Conservation (phyloP, 1,140 invertebrate species). For the Manduca sexta region DNA sequence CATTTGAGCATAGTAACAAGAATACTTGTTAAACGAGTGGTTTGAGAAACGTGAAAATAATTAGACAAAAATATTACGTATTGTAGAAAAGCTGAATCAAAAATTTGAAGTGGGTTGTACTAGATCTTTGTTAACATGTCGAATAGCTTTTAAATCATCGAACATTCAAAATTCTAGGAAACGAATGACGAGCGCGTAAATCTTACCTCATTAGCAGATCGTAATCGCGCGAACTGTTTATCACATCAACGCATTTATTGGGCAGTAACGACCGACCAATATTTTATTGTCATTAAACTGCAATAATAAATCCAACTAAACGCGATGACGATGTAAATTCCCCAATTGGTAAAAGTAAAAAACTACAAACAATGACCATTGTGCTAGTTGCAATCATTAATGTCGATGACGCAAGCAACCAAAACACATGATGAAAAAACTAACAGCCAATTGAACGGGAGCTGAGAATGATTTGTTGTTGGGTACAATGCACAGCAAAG, state of each 20-base stretch:
- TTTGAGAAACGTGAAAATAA: too few relatives aligned
- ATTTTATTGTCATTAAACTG: constrained; percentile 52
- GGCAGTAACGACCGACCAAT: constrained; percentile 7
- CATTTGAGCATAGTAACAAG: too few relatives aligned
- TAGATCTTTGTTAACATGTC: too few relatives aligned
- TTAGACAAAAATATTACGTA: too few relatives aligned
- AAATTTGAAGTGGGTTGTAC: too few relatives aligned
- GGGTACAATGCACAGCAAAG: constrained; percentile 33
- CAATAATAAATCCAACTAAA: constrained; percentile 60
- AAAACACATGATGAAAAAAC: constrained; percentile 52
- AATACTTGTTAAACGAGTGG: too few relatives aligned
- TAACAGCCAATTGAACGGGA: constrained; percentile 54
- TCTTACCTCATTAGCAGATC: constrained; percentile 5
- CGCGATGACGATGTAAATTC: constrained; percentile 64
- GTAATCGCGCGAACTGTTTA: constrained; percentile 13
- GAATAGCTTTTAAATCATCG: too few relatives aligned
- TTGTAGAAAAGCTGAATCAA: too few relatives aligned
- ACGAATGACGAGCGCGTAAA: neutral
- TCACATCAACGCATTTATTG: constrained; percentile 17
- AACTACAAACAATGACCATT: constrained; percentile 58
- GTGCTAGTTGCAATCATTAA: constrained; percentile 67
- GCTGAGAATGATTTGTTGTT: constrained; percentile 49
- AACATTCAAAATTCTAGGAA: too few relatives aligned
- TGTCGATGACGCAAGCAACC: constrained; percentile 67
- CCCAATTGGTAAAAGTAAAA: constrained; percentile 28